phyloP scores from a whole-genome alignment of 2,113 vertebrate species.

The Mugil cephalus region DNA sequence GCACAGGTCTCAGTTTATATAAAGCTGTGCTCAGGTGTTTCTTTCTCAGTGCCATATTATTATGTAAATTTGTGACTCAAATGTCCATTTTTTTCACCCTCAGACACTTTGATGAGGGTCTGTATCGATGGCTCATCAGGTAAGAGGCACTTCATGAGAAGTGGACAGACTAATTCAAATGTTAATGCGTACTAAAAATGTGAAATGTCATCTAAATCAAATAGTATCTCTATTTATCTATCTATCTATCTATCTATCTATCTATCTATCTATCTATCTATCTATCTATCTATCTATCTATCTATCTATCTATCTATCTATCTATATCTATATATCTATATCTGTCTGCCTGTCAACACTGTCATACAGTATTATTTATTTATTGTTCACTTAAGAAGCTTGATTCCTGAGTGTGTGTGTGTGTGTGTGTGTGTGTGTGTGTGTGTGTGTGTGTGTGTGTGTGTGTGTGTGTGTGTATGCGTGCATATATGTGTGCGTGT shows the following conservation, averaged over 20 bases:
- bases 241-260: not conserved
- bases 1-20: conserved; percentile 27
- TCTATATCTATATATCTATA: not conserved
- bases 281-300: not conserved
- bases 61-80: conserved; percentile 69
- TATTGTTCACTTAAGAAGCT: conserved; percentile 51
- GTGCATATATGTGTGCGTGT: too few species aligned
- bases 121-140: conserved; percentile 87
- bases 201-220: conserved; percentile 41
- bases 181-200: conserved; percentile 53
- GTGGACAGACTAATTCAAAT: conserved; percentile 60
- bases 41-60: conserved; percentile 51
- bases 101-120: conserved; percentile 86
- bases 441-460: not conserved
- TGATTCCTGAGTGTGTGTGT: conserved; percentile 29
- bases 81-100: conserved; percentile 51
- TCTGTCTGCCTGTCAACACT: not conserved
- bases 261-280: not conserved
- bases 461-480: too few species aligned
- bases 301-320: not conserved
- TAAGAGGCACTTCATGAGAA: conserved; percentile 70
- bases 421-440: conserved; percentile 8
- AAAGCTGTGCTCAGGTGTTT: conserved; percentile 64
- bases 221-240: conserved; percentile 5
- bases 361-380: conserved; percentile 15